phyloP scores from a whole-genome alignment of 2,113 vertebrate species.

The Papio anubis region DNA sequence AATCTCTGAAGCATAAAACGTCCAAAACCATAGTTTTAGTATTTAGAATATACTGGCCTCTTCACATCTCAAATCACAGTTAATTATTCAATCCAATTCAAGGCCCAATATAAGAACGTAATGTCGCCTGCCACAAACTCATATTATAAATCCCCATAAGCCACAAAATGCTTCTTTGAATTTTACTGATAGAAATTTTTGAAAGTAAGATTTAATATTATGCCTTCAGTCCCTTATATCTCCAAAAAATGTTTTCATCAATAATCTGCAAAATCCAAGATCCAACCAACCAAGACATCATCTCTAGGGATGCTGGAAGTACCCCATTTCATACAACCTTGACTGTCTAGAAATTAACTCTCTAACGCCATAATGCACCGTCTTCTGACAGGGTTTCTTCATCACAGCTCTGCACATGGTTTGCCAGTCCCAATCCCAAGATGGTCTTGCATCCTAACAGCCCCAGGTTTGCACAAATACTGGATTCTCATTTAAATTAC shows the following conservation, averaged over 20 bases:
- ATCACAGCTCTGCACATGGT: not conserved
- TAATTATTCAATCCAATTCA: constrained; percentile 28
- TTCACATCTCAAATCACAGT: not conserved
- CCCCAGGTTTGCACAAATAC: not conserved
- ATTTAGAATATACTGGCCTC: not conserved
- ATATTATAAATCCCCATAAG: not conserved
- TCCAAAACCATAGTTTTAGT: not conserved
- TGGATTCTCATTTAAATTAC: not conserved
- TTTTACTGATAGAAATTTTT: not conserved
- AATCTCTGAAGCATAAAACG: constrained; percentile 5
- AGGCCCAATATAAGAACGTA: not conserved
- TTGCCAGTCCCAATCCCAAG: not conserved
- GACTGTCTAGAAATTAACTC: not conserved
- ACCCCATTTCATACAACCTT: not conserved
- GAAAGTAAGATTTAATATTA: not conserved
- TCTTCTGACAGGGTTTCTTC: not conserved
- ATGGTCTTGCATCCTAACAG: not conserved
- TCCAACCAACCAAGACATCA: not conserved
- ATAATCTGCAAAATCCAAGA: not conserved
- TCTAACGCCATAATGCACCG: not conserved
- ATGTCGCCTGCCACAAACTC: not conserved
- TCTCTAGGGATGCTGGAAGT: not conserved
- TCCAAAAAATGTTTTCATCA: not conserved
- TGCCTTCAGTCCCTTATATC: not conserved
- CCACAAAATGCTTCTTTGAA: not conserved